phyloP scores from a whole-genome alignment of 2,888 invertebrate genomes.

The Crepidodera aurea region DNA sequence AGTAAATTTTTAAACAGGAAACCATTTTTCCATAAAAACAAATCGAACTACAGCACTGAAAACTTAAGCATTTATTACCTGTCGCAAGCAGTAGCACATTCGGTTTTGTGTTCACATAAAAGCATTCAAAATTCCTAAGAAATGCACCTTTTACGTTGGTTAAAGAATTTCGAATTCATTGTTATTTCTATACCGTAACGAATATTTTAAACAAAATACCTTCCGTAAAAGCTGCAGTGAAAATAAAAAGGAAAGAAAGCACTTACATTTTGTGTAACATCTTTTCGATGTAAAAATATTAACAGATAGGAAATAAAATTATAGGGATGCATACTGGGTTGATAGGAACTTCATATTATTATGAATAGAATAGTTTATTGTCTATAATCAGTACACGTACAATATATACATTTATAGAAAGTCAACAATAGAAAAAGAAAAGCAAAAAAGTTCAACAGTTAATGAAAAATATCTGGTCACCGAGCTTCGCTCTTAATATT shows the following conservation, averaged over 20 bases:
- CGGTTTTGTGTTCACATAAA: not conserved
- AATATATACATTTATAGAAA: too few relatives aligned
- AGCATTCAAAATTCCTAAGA: not conserved
- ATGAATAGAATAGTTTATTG: too few relatives aligned
- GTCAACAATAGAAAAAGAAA: too few relatives aligned
- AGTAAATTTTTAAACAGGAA: too few relatives aligned
- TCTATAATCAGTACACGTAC: too few relatives aligned
- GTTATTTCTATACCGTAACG: not conserved
- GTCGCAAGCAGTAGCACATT: not conserved
- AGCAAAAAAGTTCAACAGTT: too few relatives aligned
- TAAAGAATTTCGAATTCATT: conserved; percentile 1
- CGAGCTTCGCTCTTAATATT: too few relatives aligned
- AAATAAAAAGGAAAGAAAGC: not conserved
- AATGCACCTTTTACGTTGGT: not conserved
- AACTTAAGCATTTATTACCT: not conserved
- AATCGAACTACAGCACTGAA: too few relatives aligned
- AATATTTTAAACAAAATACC: not conserved
- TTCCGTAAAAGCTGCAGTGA: not conserved
- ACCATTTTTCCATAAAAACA: too few relatives aligned
- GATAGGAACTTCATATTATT: too few relatives aligned
- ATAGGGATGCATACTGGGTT: too few relatives aligned
- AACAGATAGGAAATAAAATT: not conserved
- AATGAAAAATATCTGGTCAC: too few relatives aligned
- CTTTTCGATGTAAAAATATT: not conserved
- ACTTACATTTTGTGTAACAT: not conserved